Base-by-base conservation (phyloP, 92 coral and sea anemone genomes). In the Blastomussa wellsi region DNA sequence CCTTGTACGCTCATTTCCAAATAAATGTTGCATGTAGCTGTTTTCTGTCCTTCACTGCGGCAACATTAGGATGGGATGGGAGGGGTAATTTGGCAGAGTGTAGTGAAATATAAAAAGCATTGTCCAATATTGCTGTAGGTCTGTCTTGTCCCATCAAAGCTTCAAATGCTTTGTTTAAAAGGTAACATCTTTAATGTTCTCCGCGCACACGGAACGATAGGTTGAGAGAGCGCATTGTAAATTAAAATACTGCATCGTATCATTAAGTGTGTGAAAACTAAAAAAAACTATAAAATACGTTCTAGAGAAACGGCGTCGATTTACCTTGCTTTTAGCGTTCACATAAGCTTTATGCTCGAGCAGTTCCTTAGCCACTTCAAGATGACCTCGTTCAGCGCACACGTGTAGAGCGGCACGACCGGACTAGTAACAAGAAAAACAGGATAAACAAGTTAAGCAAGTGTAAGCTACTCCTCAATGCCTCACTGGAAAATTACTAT, bases 301-400 rank as follows among this genome's bases (percentile, higher is more conserved):
- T 74, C 20, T 24, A 60, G 19, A 9, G 7, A 38, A 1, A 28
- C 26, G n/a, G 0, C 32, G n/a, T 24, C 26, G 22, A 26, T 41
- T 60, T 80, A 94, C 98, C 98, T 94, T 96, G 52, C 98, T 96
- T 78, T 96, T 96, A 2, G 97, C 98, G 83, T 96, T 94, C 86
- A 96, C 95, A 75, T 94, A 96, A 37, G 97, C 98, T 76, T 94
- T 96, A 42, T 95, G 93, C 55, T 93, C 98, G 35, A 96, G 92
- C 26, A 96, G 82, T 73, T 91, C 93, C 51, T 85, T 89, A 9
- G 94, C 99, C 3, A 96, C 99, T 32, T 92, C 99, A 32, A 87
- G 85, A 74, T 96, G 99, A 15, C 99, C 99, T 11, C 95, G 93
- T 88, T 96, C 98, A 17, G 98, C 95, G 41, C 98, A 91, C 41